Base-by-base conservation (phyloP, 2,888 invertebrate species). In the Glaucopsyche alexis region DNA sequence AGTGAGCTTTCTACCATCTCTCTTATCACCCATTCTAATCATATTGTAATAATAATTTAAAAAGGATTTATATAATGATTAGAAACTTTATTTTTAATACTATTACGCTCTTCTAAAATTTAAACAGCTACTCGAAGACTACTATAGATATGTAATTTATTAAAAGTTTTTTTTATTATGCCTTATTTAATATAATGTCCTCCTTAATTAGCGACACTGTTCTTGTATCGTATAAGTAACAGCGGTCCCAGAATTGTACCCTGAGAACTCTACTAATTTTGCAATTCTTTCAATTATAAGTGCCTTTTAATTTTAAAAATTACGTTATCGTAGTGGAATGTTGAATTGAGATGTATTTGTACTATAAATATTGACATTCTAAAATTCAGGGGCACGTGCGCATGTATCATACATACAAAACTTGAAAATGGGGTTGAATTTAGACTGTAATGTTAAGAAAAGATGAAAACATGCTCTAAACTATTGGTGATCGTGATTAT, bases 401-500 rank as follows among this genome's bases (percentile, higher is more conserved):
- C 66, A 66, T 66, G 40, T 66, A n/a, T 40, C 6, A 60, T 60
- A 60, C 55, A 60, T 29, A 42, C 42, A 42, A 60, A 13, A 60
- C 29, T 38, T 60, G 60, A 38, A 60, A 60, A 60, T 60, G 60
- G 60, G 29, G 60, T 60, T 29, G 60, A 60, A 38, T 13, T 5
- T 60, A 60, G 60, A 60, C 60, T 38, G 16, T 47, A 47, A 47
- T 8, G 11, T 47, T 8, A 9, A 9, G 4, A 9, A 47, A 47
- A 1, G 47, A 19, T 60, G 29, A 60, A 60, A 38, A 38, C 60
- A 60, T 60, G 60, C 60, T 60, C 60, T 60, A 60, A 60, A 38
- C 60, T 60, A 60, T 60, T 29, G 60, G 29, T 60, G 38, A 60
- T 60, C 60, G 60, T 38, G 60, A 60, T 60, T 60, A 14, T 60